A percentile compares a stretch with the other conserved stretches of the same genome.
phyloP scores from a whole-genome alignment of 2,797 vertebrate species.

The Halcyon smyrnensis region DNA sequence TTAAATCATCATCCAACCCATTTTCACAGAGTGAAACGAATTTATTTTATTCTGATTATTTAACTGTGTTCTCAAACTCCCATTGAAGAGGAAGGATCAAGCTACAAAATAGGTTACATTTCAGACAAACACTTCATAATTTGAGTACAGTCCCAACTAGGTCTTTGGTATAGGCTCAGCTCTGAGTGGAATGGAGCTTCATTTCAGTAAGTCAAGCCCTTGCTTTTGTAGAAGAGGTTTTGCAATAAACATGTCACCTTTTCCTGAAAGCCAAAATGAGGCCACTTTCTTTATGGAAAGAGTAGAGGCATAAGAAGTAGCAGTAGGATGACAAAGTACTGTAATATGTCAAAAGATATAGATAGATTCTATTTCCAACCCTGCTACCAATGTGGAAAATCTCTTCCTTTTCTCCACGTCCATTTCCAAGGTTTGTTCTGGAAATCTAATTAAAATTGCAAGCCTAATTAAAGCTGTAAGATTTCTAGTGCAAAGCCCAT shows the following conservation, averaged over 20 bases:
- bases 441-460: slow-evolving; percentile 31
- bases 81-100: neutral
- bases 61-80: neutral
- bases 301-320: neutral
- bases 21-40: neutral
- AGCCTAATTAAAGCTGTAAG: slow-evolving; percentile 14
- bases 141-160: neutral
- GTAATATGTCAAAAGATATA: neutral
- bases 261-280: neutral
- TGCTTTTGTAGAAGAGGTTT: neutral
- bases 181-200: neutral
- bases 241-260: neutral
- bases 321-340: neutral
- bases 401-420: neutral
- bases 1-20: slow-evolving; percentile 5
- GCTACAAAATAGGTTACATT: neutral
- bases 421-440: slow-evolving; percentile 3
- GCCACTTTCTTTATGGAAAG: neutral
- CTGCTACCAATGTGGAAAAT: neutral
- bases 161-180: neutral
- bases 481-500: neutral
- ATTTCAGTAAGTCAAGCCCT: neutral
- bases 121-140: neutral
- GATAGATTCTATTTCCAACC: neutral
- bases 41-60: neutral